phyloP scores from a whole-genome alignment of 1,140 invertebrate genomes.

The Aphaenogaster rudis region DNA sequence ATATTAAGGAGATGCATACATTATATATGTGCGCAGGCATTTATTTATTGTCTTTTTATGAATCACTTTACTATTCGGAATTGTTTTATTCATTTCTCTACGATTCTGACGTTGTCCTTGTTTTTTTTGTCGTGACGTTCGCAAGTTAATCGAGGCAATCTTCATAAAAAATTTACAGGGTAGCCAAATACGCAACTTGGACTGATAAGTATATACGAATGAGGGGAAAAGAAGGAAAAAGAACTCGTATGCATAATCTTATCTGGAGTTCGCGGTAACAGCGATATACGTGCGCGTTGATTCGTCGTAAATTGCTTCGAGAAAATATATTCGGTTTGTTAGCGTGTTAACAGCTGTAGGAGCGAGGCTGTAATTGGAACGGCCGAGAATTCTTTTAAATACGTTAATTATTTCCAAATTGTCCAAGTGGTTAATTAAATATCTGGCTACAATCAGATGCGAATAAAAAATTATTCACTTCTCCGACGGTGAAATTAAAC shows the following conservation, averaged over 20 bases:
- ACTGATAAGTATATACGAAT: conserved; percentile 35
- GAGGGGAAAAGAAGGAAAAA: neutral
- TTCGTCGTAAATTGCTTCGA: conserved; percentile 38
- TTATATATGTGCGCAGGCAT: neutral
- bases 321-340: conserved; percentile 48
- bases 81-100: neutral
- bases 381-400: conserved; percentile 43
- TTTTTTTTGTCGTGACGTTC: neutral
- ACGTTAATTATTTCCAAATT: conserved; percentile 36
- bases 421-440: conserved; percentile 42
- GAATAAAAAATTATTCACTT: conserved; percentile 46
- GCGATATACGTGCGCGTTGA: conserved; percentile 44
- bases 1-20: neutral
- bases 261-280: conserved; percentile 44
- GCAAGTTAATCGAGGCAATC: neutral
- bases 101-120: neutral
- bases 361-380: conserved; percentile 21
- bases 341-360: neutral
- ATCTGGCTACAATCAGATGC: conserved; percentile 7
- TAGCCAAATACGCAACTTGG: conserved; percentile 5
- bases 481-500: conserved; percentile 6
- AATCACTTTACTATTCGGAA: neutral
- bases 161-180: neutral
- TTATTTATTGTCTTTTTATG: neutral
- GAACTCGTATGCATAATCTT: conserved; percentile 41